Percentiles rank a stretch among this genome's conserved stretches.
These are phyloP conservation scores for Philaenus spumarius DNA, from an alignment of 1,140 invertebrate species.

Conservation along the genomic window DNA sequence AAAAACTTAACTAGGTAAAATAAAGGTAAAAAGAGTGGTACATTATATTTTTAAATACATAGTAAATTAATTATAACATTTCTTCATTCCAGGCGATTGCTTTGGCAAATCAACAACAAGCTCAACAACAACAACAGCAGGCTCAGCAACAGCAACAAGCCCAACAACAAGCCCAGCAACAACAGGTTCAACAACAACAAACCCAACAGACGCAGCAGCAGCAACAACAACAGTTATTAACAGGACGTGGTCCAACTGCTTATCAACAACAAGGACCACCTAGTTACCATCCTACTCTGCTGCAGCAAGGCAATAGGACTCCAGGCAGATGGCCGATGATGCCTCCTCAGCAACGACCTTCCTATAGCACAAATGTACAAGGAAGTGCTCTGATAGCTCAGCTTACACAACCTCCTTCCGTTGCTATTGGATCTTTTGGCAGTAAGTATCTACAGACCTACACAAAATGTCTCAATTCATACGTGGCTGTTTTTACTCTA, in stretches of 20 bases:
- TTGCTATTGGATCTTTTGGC: no score
- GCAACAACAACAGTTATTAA: no score
- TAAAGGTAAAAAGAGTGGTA: no score
- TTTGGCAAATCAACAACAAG: no score
- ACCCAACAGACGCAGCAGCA: background rate
- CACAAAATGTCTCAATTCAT: background rate
- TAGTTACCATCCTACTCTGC: background rate
- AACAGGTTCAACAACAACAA: background rate
- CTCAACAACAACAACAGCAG: no score
- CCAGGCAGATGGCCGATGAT: conserved; percentile 26
- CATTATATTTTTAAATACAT: no score
- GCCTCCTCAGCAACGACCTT: conserved; percentile 22
- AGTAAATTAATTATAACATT: no score
- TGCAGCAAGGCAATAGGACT: conserved; percentile 8
- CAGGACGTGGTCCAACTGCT: conserved; percentile 12
- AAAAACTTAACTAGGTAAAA: no score
- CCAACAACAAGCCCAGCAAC: conserved; percentile 15
- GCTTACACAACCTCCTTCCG: conserved; percentile 52
- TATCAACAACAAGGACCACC: conserved; percentile 13
- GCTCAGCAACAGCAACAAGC: conserved; percentile 22
- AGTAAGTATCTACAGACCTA: conserved; percentile 38
- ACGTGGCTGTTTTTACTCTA: no score
- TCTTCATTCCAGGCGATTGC: no score
- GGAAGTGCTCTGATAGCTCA: conserved; percentile 58
- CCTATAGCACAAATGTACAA: conserved; percentile 25